Percentiles rank a stretch among this genome's conserved stretches.
Conservation (phyloP, 2,888 invertebrate species). For the Zonitis immaculata region DNA sequence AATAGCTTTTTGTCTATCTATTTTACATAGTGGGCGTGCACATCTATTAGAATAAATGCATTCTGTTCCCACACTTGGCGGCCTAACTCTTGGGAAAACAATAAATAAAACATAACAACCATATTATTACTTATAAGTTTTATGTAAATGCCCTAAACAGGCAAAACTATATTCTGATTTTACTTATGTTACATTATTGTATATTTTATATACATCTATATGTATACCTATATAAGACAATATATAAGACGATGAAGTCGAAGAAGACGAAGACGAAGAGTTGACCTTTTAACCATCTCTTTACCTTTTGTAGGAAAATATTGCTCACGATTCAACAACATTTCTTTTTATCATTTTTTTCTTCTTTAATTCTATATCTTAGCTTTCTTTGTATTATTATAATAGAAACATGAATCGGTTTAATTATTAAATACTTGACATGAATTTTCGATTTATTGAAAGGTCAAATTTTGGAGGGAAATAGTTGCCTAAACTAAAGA, state of each 20-base stretch:
- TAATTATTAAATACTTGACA: no score
- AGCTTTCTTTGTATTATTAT: not conserved
- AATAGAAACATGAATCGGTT: no score
- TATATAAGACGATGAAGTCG: not conserved
- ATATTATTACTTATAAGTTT: constrained; percentile 19
- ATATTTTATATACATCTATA: not conserved
- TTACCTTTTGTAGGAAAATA: not conserved
- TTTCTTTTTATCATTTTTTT: not conserved
- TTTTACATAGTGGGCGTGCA: constrained; percentile 29
- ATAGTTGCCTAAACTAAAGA: no score
- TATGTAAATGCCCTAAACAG: constrained; percentile 20
- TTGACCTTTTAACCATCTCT: not conserved
- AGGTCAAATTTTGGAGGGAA: no score
- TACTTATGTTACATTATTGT: not conserved
- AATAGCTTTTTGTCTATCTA: constrained; percentile 19
- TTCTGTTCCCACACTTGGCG: constrained; percentile 29
- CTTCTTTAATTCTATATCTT: not conserved
- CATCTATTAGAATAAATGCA: constrained; percentile 29
- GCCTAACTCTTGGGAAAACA: constrained; percentile 13
- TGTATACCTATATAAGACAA: no score
- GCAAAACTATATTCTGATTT: not conserved
- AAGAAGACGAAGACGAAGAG: not conserved
- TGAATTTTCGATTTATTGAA: no score
- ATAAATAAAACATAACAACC: constrained; percentile 27
- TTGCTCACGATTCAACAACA: not conserved